Conservation (phyloP, 2,113 vertebrate genomes). For the Spheniscus mendiculus region DNA sequence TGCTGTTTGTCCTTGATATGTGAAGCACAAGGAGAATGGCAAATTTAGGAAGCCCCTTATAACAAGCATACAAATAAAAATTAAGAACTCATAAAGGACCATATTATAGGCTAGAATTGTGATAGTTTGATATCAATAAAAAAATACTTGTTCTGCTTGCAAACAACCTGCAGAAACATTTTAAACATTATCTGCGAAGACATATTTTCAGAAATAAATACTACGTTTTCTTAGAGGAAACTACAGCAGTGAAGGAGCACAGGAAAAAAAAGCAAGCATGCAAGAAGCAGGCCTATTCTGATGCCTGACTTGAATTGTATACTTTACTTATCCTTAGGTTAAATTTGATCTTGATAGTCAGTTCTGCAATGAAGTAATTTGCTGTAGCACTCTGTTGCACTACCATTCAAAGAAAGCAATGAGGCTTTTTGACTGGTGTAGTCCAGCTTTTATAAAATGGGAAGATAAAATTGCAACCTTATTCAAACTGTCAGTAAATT, state of each 20-base stretch:
- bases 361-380: not conserved
- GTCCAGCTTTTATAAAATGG: not conserved
- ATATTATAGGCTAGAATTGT: not conserved
- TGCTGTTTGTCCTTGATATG: not conserved
- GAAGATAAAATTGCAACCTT: not conserved
- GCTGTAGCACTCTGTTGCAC: not conserved
- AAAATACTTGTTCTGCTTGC: not conserved
- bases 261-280: not conserved
- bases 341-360: not conserved
- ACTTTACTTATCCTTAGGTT: not conserved
- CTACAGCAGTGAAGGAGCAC: not conserved
- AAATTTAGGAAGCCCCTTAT: not conserved
- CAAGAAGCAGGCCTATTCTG: not conserved
- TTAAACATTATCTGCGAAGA: not conserved
- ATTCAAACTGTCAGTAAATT: not conserved
- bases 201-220: not conserved
- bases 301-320: not conserved
- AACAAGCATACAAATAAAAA: not conserved
- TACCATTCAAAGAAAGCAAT: not conserved
- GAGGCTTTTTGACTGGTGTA: not conserved
- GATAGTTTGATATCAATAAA: not conserved
- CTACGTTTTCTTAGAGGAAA: not conserved
- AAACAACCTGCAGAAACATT: not conserved
- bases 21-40: not conserved
- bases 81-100: not conserved